Evolutionary conservation across 2,888 invertebrate species (phyloP).

Genomic region (Tenthredo scrophulariae): DNA sequence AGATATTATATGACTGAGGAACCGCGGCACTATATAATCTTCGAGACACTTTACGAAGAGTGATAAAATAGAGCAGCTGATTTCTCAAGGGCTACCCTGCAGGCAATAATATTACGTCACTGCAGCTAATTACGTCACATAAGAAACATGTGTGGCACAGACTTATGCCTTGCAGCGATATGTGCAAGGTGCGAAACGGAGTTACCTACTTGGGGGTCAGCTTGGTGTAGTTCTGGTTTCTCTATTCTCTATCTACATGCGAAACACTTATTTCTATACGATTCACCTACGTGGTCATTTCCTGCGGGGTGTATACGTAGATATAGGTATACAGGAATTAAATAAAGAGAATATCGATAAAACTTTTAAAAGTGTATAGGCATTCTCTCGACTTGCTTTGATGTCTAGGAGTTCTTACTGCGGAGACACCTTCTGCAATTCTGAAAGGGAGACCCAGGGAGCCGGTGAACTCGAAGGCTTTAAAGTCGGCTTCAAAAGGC

Average conservation of each 20-base stretch:
- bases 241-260: neutral
- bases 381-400: neutral
- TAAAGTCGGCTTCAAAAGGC: conserved; percentile 57
- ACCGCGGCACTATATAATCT: neutral
- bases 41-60: neutral
- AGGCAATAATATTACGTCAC: conserved; percentile 66
- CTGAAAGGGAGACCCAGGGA: neutral
- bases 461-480: neutral
- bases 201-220: neutral
- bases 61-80: neutral
- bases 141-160: conserved; percentile 56
- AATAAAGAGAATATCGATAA: neutral
- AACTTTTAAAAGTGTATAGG: neutral
- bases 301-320: neutral
- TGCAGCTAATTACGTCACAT: conserved; percentile 53
- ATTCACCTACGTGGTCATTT: neutral
- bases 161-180: neutral
- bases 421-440: neutral
- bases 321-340: neutral
- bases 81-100: conserved; percentile 53
- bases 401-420: neutral
- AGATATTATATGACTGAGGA: neutral
- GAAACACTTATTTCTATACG: neutral
- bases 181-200: conserved; percentile 1
- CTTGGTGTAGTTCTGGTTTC: neutral